Evolutionary conservation across 2,797 vertebrate species (phyloP), one percentile per base, ranked within the genome.

Genomic region (Sylvilagus floridanus): DNA sequence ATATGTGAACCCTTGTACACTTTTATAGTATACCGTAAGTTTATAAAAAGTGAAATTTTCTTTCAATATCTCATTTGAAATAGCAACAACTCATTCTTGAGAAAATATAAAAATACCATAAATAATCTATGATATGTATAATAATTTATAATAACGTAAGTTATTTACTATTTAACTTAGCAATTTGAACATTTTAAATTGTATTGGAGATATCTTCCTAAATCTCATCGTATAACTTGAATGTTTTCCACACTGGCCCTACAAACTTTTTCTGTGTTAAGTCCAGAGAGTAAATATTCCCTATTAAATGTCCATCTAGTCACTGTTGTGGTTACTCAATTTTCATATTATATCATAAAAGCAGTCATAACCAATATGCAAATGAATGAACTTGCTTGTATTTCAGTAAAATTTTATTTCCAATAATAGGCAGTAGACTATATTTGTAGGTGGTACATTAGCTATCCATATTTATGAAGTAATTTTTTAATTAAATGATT

Each of bases 81-180:
- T 17, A 86, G 50, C 2, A 90, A 79, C 65, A 82, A 13, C 92
- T 94, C 26, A 81, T 93, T 95, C 82, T 62, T 86, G 50, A 79
- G 77, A 77, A 24, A 94, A 32, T 60, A 91, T 30, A 2, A 50
- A 77, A 73, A 42, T 10, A 83, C 90, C 95, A 62, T 84, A 88
- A 52, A 90, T 78, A 66, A 47, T 87, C 91, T 50, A 12, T 65
- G 94, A 94, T 66, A 57, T 47, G 42, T 47, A 47, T 47, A 47
- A 47, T 47, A 47, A 47, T 7, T 6, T 8, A 42, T 42, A 47
- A 9, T 47, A 32, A 62, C 42, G 50, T 79, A 32, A 84, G 71
- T 84, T 65, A 94, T 42, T 89, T 95, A 26, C 85, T 79, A 57
- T 17, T 73, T 93, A 54, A 92, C 95, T 95, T 52, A 71, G 91